Evolutionary conservation across 2,113 vertebrate genomes (phyloP).

Genomic region (Amblyornis subalaris): DNA sequence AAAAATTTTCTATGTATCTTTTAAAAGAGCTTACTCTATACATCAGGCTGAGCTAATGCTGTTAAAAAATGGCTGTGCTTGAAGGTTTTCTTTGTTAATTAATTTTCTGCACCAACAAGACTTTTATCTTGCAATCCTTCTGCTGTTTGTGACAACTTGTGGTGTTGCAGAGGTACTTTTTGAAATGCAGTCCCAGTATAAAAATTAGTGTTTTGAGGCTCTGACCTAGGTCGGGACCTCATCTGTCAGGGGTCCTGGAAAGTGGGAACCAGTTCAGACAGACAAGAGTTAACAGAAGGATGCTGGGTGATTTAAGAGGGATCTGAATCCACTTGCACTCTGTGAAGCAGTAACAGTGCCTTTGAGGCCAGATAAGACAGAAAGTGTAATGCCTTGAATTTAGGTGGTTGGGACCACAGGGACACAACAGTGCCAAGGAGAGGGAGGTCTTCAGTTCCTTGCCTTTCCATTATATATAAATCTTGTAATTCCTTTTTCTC

Average conservation of each 20-base stretch:
- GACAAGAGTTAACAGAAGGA: neutral
- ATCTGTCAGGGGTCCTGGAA: neutral
- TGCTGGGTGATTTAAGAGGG: neutral
- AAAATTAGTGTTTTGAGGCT: neutral
- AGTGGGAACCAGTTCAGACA: neutral
- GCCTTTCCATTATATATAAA: neutral
- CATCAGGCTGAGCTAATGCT: neutral
- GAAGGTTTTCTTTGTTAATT: neutral
- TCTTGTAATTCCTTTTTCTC: neutral
- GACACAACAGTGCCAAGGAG: neutral
- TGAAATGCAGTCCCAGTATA: neutral
- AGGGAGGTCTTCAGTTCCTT: neutral
- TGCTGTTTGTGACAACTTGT: neutral
- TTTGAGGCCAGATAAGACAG: neutral
- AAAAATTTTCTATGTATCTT: neutral
- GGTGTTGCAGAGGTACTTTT: neutral
- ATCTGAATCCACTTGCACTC: neutral
- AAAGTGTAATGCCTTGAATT: neutral
- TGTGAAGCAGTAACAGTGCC: neutral
- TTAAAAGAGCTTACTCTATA: neutral
- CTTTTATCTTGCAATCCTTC: neutral
- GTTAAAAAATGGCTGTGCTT: neutral
- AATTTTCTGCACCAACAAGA: neutral
- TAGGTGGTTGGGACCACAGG: neutral
- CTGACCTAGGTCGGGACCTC: neutral